Percentiles rank a stretch among this genome's conserved stretches.
phyloP scores from a whole-genome alignment of 2,113 vertebrate species.

The Oryctolagus cuniculus region DNA sequence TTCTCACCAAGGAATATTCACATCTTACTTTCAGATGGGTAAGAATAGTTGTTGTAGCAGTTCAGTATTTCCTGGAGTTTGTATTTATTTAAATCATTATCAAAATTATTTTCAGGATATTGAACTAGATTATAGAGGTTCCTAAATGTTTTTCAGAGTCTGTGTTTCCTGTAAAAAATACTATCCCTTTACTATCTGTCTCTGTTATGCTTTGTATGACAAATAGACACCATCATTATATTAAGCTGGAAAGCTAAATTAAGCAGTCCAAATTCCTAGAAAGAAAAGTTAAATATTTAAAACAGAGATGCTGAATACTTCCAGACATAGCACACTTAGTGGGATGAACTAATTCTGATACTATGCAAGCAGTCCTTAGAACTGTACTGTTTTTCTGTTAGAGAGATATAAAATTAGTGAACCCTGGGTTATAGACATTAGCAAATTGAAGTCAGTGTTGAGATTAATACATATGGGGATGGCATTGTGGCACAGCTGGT shows the following conservation, averaged over 20 bases:
- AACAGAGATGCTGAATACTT: background rate
- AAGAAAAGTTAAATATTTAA: conserved; percentile 2
- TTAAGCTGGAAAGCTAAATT: background rate
- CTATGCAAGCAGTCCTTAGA: background rate
- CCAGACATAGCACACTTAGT: background rate
- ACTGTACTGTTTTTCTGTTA: background rate
- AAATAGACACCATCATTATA: background rate
- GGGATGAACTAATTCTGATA: background rate
- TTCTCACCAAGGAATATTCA: background rate
- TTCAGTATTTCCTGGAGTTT: background rate
- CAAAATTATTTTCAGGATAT: background rate
- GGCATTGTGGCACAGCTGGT: background rate
- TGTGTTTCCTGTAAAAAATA: background rate
- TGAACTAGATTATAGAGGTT: background rate
- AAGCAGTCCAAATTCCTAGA: background rate
- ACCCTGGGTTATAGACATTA: background rate
- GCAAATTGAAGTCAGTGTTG: background rate
- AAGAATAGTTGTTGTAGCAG: background rate
- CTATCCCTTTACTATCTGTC: background rate
- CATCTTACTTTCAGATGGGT: background rate
- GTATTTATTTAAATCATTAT: background rate
- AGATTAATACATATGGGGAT: background rate
- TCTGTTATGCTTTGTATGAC: background rate
- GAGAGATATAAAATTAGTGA: background rate
- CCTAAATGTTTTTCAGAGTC: background rate